Evolutionary conservation across 2,797 vertebrate species (phyloP).

Genomic region (Ciconia nigra): DNA sequence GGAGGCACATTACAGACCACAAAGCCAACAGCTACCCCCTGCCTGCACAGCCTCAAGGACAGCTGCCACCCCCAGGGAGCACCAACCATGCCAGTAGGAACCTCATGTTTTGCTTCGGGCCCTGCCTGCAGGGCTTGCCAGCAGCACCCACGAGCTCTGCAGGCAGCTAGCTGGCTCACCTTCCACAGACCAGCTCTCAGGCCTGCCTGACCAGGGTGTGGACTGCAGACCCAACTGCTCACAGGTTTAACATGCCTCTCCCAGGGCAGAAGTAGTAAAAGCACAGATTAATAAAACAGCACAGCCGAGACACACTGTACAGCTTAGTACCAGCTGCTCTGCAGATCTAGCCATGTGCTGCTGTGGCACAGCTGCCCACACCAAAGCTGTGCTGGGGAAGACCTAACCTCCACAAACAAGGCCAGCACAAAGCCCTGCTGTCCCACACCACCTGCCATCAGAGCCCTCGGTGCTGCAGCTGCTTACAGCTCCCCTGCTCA

Average conservation of each 20-base stretch:
- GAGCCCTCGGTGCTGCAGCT: neutral
- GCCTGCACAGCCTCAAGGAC: neutral
- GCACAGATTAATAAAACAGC: neutral
- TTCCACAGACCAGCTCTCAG: neutral
- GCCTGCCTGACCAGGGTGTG: neutral
- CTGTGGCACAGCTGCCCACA: neutral
- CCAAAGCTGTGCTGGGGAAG: rapidly evolving
- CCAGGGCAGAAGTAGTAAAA: neutral
- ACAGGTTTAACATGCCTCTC: neutral
- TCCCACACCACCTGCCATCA: neutral
- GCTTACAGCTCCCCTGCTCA: rapidly evolving
- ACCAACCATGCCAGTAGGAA: neutral
- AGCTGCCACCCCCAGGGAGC: neutral
- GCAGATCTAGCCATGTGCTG: rapidly evolving
- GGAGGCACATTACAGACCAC: neutral
- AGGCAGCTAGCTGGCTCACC: neutral
- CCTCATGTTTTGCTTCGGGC: neutral
- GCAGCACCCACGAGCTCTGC: neutral
- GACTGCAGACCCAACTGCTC: neutral
- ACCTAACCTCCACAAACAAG: neutral
- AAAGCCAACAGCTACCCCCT: neutral
- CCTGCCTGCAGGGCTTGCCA: neutral
- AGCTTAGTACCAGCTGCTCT: neutral
- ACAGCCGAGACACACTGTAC: neutral
- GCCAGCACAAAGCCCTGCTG: neutral